These are phyloP conservation scores for Campylorhamphus procurvoides DNA, from an alignment of 2,113 vertebrate species.

Conservation along the genomic window DNA sequence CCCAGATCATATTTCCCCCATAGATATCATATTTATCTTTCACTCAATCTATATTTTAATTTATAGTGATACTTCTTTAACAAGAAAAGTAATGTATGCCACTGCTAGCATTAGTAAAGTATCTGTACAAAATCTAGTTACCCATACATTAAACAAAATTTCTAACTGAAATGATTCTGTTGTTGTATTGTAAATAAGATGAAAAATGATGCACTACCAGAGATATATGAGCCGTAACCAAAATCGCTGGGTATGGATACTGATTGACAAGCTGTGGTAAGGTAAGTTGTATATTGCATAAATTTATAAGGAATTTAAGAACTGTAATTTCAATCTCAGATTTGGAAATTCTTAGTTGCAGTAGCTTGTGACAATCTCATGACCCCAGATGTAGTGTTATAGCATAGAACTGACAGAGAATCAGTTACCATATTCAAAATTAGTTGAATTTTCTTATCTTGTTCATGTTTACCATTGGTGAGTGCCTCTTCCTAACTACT, in stretches of 20 bases:
- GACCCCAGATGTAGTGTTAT: neutral
- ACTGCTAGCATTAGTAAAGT: neutral
- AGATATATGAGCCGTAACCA: neutral
- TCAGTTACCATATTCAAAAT: neutral
- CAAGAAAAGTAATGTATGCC: neutral
- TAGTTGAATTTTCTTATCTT: neutral
- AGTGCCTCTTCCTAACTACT: neutral
- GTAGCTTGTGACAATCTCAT: neutral
- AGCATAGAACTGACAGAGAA: neutral
- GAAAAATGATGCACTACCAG: neutral
- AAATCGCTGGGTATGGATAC: neutral
- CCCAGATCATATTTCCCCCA: neutral
- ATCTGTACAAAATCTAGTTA: neutral
- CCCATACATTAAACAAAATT: neutral
- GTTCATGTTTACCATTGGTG: neutral
- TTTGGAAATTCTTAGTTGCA: neutral
- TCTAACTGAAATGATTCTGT: neutral
- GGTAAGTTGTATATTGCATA: neutral
- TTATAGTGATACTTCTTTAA: neutral
- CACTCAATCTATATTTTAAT: neutral
- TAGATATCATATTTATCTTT: neutral
- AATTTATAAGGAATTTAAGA: neutral
- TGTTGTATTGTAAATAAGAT: neutral
- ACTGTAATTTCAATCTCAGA: neutral
- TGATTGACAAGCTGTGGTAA: neutral